Evolutionary conservation across 2,113 vertebrate species (phyloP), one percentile per base, ranked within the genome.

Genomic region (Lycaon pictus): DNA sequence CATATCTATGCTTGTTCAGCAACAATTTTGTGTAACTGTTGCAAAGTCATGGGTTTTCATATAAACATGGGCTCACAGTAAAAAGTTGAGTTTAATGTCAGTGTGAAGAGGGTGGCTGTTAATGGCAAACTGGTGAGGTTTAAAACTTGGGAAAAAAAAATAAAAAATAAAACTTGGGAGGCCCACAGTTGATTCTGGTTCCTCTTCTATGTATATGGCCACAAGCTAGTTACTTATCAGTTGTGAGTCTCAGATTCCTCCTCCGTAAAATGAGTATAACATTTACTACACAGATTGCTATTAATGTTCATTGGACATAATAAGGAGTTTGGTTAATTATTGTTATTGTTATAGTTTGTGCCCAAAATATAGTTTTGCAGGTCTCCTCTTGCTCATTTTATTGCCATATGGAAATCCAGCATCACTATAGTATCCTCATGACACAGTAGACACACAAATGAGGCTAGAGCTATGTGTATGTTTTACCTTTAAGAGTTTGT

Each of bases 271-370:
- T 6, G 4, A 22, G 82, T 55, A 8, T 58, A 81, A 62, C 85
- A 88, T 65, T 93, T 81, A 88, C 82, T 58, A 95, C 29, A 58
- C 27, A 35, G 37, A 71, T 81, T 72, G 58, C 55, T 84, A 53
- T n/a, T 80, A 53, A 60, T 65, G 35, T 35, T 90, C 48, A 92
- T 11, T 63, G 60, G 37, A 60, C 48, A 35, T 77, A 82, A 88
- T 32, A 80, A 48, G 32, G 22, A 82, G 17, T 92, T 91, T 71
- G 63, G n/a, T 84, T 96, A 90, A 84, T 92, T 89, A 62, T 91
- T 88, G 77, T 88, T 90, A 69, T 76, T 82, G 65, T 96, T 74
- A 86, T 29, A 84, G 48, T 72, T 88, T 58, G 48, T 93, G 72
- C 65, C 96, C 20, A 92, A 74, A 95, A 95, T 67, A 60, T 19